Conservation (phyloP, 2,113 vertebrate species). For the Dryoscopus gambensis region DNA sequence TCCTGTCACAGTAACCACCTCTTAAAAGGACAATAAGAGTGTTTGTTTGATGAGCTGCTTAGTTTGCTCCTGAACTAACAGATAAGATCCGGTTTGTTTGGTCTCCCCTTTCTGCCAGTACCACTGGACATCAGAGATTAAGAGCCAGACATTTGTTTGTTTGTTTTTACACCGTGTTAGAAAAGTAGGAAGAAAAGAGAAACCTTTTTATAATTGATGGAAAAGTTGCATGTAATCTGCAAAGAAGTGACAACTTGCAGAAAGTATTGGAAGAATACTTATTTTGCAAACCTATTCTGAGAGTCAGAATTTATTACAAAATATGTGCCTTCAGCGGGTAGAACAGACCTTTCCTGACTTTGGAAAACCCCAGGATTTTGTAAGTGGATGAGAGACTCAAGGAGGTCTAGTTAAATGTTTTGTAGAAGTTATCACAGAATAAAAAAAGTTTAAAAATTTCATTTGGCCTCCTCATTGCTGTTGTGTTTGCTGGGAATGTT, state of each 20-base stretch:
- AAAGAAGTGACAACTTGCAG: neutral
- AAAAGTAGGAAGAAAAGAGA: neutral
- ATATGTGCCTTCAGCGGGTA: neutral
- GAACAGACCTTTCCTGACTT: neutral
- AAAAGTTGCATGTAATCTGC: neutral
- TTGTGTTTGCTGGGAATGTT: neutral
- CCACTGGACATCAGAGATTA: neutral
- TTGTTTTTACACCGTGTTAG: neutral
- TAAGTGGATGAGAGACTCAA: neutral
- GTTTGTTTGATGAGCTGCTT: conserved; percentile 13
- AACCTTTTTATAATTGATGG: neutral
- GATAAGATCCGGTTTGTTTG: neutral
- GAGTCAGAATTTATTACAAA: neutral
- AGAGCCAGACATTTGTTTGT: neutral
- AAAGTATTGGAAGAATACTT: neutral
- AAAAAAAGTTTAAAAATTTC: neutral
- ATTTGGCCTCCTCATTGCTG: neutral
- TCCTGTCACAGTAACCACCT: neutral
- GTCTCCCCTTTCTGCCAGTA: neutral
- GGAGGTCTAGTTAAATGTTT: neutral
- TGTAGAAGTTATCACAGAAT: neutral
- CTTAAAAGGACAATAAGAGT: neutral
- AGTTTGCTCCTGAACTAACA: conserved; percentile 31
- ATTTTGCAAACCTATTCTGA: neutral
- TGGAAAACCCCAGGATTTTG: neutral